Conservation (phyloP, 64 coral and sea anemone genomes). For the Dendrophyllia cribrosa region DNA sequence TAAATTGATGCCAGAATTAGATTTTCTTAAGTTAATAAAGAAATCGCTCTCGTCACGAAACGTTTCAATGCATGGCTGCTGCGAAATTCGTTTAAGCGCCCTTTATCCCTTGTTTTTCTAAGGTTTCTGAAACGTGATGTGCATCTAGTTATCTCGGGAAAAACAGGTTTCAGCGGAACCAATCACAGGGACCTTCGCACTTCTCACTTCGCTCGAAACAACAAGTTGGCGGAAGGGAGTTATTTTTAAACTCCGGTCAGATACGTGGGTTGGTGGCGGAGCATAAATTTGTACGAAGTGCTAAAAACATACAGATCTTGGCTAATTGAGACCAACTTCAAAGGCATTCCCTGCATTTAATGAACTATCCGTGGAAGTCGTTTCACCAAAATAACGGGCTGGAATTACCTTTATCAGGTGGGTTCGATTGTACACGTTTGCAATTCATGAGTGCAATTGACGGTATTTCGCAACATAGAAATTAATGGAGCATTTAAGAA, state of each 20-base stretch:
- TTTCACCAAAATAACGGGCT: not conserved
- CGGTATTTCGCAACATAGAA: not conserved
- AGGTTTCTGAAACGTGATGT: constrained; percentile 5
- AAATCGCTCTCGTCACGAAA: not conserved
- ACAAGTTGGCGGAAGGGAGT: constrained; percentile 28
- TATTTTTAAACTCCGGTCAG: constrained; percentile 28
- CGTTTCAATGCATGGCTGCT: not conserved
- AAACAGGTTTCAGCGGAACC: constrained; percentile 25
- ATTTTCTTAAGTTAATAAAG: constrained; percentile 32
- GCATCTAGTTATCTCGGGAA: constrained; percentile 13
- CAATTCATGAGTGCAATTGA: not conserved
- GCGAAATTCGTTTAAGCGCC: not conserved
- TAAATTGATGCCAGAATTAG: constrained; percentile 27
- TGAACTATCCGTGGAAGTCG: constrained; percentile 28
- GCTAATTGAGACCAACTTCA: constrained; percentile 13
- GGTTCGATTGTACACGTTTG: not conserved
- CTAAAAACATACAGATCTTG: constrained; percentile 11
- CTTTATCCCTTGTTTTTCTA: not conserved
- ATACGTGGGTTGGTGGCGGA: constrained; percentile 31
- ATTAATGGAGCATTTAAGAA: not conserved
- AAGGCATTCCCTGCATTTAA: not conserved
- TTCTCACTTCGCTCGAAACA: constrained; percentile 23
- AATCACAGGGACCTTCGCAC: not conserved
- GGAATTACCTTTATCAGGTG: not conserved
- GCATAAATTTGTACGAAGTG: constrained; percentile 12